These are phyloP conservation scores for Chymomyza caudatula DNA, from an alignment of 2,888 invertebrate species.

Conservation along the genomic window DNA sequence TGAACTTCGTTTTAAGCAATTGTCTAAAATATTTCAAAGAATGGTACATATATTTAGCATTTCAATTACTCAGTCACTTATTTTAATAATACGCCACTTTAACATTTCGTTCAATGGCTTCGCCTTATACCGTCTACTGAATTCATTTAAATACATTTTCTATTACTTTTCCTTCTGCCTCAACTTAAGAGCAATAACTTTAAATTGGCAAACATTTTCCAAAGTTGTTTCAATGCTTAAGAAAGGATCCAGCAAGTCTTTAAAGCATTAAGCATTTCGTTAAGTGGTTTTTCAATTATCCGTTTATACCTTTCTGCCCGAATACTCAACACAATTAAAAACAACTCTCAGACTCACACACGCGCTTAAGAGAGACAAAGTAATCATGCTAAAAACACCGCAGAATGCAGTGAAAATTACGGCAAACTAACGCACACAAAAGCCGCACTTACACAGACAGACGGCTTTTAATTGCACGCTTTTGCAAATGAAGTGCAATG, in stretches of 20 bases:
- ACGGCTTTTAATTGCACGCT: constrained; percentile 38
- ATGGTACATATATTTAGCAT: background rate
- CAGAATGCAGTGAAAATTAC: constrained; percentile 51
- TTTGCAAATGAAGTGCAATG: constrained; percentile 42
- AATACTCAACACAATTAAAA: background rate
- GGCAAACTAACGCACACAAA: constrained; percentile 24
- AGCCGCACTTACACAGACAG: constrained; percentile 2
- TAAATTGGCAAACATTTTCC: background rate
- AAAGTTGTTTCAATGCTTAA: background rate
- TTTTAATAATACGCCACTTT: background rate
- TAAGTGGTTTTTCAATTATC: background rate
- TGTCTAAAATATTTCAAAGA: background rate
- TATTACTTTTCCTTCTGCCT: background rate
- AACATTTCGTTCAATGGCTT: background rate
- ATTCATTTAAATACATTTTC: background rate
- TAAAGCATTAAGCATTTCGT: background rate
- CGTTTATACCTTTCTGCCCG: background rate
- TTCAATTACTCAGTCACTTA: background rate
- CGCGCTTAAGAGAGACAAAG: constrained; percentile 21
- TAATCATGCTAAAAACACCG: constrained; percentile 58
- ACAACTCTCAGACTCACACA: background rate
- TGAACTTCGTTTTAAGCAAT: background rate
- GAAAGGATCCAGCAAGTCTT: background rate
- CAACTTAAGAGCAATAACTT: background rate
- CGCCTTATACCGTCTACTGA: background rate